Conservation (phyloP, 2,888 invertebrate genomes). For the Halocaridina rubra region DNA sequence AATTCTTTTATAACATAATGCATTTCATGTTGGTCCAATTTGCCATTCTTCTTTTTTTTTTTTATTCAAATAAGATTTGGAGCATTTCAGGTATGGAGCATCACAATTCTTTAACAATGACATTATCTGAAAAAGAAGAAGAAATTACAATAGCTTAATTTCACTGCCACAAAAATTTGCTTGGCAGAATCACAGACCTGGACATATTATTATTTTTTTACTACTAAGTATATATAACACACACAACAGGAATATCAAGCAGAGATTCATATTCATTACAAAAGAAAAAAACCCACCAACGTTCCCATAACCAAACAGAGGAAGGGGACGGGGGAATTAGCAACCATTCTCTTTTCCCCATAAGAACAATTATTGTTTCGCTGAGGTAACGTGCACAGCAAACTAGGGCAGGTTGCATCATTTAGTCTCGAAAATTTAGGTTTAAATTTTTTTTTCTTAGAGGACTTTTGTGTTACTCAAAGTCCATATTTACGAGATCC, state of each 20-base stretch:
- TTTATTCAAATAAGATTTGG: background rate
- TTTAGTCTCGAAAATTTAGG: no score
- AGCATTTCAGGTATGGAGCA: conserved; percentile 22
- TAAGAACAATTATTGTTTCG: conserved; percentile 18
- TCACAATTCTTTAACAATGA: background rate
- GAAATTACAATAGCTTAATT: background rate
- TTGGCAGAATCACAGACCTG: conserved; percentile 20
- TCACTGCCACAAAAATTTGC: background rate
- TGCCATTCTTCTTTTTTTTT: no score
- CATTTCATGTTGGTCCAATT: background rate
- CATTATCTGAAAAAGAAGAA: background rate
- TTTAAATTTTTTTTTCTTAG: no score
- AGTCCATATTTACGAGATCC: no score
- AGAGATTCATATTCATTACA: conserved; percentile 22
- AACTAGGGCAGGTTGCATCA: conserved; percentile 36
- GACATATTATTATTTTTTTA: conserved; percentile 10
- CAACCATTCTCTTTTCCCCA: conserved; percentile 41
- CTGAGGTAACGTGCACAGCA: conserved; percentile 27
- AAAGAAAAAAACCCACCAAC: conserved; percentile 24
- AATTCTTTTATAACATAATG: background rate
- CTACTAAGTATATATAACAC: conserved; percentile 13
- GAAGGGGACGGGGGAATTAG: conserved; percentile 41
- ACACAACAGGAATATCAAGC: conserved; percentile 15
- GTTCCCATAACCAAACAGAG: conserved; percentile 25
- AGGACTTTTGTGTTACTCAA: no score